Conservation (phyloP, 1,140 invertebrate species). For the Drosophila sechellia region DNA sequence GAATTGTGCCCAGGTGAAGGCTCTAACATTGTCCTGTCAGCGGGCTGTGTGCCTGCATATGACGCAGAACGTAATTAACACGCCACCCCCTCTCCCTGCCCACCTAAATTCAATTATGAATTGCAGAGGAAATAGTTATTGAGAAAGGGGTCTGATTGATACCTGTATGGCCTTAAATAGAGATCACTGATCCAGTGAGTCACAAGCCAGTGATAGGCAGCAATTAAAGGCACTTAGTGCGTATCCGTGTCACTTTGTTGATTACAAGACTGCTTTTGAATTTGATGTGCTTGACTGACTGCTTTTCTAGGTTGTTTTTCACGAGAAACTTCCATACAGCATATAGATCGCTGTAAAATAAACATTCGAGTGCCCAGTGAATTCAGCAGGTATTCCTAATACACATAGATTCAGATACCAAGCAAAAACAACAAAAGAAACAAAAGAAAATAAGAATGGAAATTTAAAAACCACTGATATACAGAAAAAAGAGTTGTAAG, state of each 20-base stretch:
- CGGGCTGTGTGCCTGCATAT: conserved; percentile 31
- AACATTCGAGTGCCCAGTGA: conserved; percentile 5
- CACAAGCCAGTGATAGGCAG: conserved; percentile 22
- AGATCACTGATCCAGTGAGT: conserved; percentile 13
- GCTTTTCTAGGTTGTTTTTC: conserved; percentile 39
- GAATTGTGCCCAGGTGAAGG: conserved; percentile 25
- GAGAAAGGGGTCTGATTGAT: neutral
- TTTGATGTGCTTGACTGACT: conserved; percentile 16
- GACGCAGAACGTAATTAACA: conserved; percentile 57
- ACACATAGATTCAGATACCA: conserved; percentile 54
- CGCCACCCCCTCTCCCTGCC: neutral
- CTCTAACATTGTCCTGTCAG: conserved; percentile 43
- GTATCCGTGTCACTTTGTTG: conserved; percentile 56
- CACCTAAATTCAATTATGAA: conserved; percentile 49
- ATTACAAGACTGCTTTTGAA: conserved; percentile 26
- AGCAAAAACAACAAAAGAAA: conserved; percentile 13
- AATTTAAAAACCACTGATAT: conserved; percentile 3
- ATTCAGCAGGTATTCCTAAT: neutral
- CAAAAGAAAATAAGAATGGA: conserved; percentile 7
- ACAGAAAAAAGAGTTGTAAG: conserved; percentile 12
- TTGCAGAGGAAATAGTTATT: conserved; percentile 46
- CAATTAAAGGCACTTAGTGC: conserved; percentile 55
- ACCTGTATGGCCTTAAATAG: neutral
- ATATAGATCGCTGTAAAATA: conserved; percentile 12
- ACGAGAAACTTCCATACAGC: conserved; percentile 2